These are phyloP conservation scores for Psittacula echo DNA, from an alignment of 2,797 vertebrate genomes.

Conservation along the genomic window DNA sequence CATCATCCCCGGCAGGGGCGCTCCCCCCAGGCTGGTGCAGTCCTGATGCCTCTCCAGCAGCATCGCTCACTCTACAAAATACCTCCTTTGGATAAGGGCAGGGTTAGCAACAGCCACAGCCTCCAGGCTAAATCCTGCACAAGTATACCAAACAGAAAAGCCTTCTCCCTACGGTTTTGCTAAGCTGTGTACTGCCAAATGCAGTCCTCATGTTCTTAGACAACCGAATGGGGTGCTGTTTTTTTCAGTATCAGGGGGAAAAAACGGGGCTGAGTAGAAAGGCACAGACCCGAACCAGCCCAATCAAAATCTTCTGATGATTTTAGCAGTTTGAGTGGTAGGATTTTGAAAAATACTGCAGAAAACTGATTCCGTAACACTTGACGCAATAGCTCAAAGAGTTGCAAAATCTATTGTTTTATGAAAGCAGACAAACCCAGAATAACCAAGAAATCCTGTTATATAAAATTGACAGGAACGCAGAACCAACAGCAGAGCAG, in stretches of 20 bases:
- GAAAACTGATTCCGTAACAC: rapidly evolving
- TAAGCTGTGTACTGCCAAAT: background rate
- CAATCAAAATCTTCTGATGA: background rate
- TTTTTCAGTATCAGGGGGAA: background rate
- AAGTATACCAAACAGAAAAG: rapidly evolving
- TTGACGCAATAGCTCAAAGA: background rate
- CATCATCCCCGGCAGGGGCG: rapidly evolving
- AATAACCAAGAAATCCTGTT: background rate
- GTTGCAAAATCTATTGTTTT: background rate
- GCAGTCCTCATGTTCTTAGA: too few relatives aligned
- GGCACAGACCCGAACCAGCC: background rate
- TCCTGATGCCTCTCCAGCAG: background rate
- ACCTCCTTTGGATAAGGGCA: rapidly evolving
- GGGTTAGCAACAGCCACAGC: background rate
- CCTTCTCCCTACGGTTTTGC: background rate
- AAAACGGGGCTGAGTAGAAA: background rate
- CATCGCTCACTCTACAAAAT: background rate
- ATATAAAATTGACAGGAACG: background rate
- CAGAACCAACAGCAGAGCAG: background rate
- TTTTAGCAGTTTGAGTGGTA: background rate
- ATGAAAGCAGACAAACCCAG: rapidly evolving
- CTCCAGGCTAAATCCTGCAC: rapidly evolving
- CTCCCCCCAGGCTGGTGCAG: background rate
- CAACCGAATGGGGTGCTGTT: background rate
- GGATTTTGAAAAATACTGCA: background rate